Conservation (phyloP, 2,113 vertebrate species). For the Pituophis catenifer region DNA sequence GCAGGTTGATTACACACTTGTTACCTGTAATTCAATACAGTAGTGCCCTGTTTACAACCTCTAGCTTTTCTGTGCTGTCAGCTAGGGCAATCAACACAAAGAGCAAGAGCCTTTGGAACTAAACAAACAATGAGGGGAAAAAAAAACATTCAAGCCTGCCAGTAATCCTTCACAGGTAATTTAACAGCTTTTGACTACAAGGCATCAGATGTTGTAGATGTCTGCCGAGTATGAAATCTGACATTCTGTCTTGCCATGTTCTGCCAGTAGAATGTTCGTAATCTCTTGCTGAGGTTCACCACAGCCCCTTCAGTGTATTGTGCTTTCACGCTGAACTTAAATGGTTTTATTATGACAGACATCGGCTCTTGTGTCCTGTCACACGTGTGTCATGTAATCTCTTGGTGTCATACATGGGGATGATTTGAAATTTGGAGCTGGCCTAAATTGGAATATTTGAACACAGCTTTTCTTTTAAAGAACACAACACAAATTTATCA, state of each 20-base stretch:
- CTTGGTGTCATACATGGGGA: not conserved
- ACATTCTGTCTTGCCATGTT: conserved; percentile 69
- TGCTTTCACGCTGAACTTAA: conserved; percentile 34
- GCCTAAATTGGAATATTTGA: conserved; percentile 23
- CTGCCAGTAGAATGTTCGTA: conserved; percentile 50
- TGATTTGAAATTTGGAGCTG: conserved; percentile 36
- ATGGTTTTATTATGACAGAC: conserved; percentile 46
- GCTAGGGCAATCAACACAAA: conserved; percentile 72
- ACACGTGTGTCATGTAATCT: not conserved
- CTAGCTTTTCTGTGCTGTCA: conserved; percentile 76
- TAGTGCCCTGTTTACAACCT: conserved; percentile 70
- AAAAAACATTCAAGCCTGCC: conserved; percentile 69
- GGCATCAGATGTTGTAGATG: conserved; percentile 70
- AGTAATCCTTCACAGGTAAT: conserved; percentile 75
- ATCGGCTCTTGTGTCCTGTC: conserved; percentile 52
- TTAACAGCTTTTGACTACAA: conserved; percentile 72
- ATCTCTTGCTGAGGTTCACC: conserved; percentile 48
- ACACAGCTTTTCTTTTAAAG: not conserved
- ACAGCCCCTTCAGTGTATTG: conserved; percentile 37
- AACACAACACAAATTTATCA: not conserved
- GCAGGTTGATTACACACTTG: conserved; percentile 72
- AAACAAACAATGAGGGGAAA: conserved; percentile 72
- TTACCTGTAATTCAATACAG: conserved; percentile 74
- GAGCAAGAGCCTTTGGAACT: conserved; percentile 74
- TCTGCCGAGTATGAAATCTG: conserved; percentile 71